Base-by-base conservation (phyloP, 2,888 invertebrate species). In the Endotricha flammealis region DNA sequence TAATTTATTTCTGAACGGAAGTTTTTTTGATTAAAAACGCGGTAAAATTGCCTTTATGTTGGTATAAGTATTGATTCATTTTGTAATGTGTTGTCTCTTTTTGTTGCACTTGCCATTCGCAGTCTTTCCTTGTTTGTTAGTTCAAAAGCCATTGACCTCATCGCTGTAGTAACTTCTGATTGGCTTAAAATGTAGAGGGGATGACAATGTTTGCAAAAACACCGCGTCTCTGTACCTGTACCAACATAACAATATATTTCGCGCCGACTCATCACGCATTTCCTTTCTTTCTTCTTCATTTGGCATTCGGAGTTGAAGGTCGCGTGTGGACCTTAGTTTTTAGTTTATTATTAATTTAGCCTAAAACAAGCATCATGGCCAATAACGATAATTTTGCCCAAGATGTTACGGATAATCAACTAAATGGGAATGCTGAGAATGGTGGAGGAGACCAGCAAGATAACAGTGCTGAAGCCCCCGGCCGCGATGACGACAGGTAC, bases 401-500 rank as follows among this genome's bases (percentile, higher is more conserved):
- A 89, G 92, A 92, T 71, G 90, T 92, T 62, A 90, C 90, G 64
- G 92, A 92, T 59, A 91, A 91, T 77, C 91, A 91, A 78, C 88
- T 87, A 68, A 89, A 89, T 75, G 87, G 87, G 60, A 87, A 85
- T 67, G 70, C 72, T 48, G 90, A 90, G 72, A 91, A 91, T 69
- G 90, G 90, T 65, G 89, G 90, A 53, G 91, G 91, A 57, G 92
- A 91, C 66, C 89, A 88, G 61, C 88, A 89, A 59, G 92, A 93
- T 70, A 90, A 92, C 57, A 90, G 90, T 78, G 91, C 91, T 53
- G 93, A 93, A 83, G 91, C 91, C 54, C 90, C 92, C 42, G 91
- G 91, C 67, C 91, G 93, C 70, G 93, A 93, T 87, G 94, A 94
- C 82, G 94, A 92, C 89, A 92, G 92, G 92, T 93, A 91, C 42